A percentile compares a stretch with the other conserved stretches of the same genome.
phyloP scores from a whole-genome alignment of 2,888 invertebrate species.

The Eueremaeus valkanovi region DNA sequence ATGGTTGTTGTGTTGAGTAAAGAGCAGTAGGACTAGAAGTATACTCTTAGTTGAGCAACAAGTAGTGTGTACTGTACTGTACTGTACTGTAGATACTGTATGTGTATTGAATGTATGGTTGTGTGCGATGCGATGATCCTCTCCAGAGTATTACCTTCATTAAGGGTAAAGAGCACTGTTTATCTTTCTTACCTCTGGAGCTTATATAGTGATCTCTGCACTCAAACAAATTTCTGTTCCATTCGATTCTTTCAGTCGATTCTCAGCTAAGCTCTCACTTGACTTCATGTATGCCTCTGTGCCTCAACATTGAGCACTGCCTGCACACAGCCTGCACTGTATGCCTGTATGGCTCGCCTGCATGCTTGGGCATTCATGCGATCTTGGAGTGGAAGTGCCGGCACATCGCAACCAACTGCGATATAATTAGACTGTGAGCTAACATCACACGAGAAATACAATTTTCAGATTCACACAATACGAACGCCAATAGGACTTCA shows the following conservation, averaged over 20 bases:
- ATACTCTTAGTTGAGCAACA: slow-evolving; percentile 17
- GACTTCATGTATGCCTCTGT: background rate
- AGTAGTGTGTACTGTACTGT: no score
- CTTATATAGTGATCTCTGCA: slow-evolving; percentile 18
- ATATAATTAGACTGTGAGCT: slow-evolving; percentile 25
- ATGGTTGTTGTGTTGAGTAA: slow-evolving; percentile 17
- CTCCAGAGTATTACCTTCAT: slow-evolving; percentile 37
- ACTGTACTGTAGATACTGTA: no score
- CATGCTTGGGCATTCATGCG: slow-evolving; percentile 35
- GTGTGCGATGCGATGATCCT: slow-evolving; percentile 34
- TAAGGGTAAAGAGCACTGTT: slow-evolving; percentile 34
- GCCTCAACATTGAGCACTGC: no score
- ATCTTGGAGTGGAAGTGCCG: background rate
- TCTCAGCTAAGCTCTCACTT: slow-evolving; percentile 1
- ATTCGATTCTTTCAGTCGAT: slow-evolving; percentile 20
- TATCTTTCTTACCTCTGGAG: slow-evolving; percentile 31
- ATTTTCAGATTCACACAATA: slow-evolving; percentile 31
- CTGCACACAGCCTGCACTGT: no score
- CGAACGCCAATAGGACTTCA: background rate
- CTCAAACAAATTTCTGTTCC: slow-evolving; percentile 16
- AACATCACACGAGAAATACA: slow-evolving; percentile 34
- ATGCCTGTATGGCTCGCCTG: background rate
- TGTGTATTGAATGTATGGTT: slow-evolving; percentile 4
- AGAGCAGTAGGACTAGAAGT: slow-evolving; percentile 2
- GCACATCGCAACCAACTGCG: slow-evolving; percentile 12